Evolutionary conservation across 2,797 vertebrate genomes (phyloP).

Genomic region (Etheostoma nigrum): DNA sequence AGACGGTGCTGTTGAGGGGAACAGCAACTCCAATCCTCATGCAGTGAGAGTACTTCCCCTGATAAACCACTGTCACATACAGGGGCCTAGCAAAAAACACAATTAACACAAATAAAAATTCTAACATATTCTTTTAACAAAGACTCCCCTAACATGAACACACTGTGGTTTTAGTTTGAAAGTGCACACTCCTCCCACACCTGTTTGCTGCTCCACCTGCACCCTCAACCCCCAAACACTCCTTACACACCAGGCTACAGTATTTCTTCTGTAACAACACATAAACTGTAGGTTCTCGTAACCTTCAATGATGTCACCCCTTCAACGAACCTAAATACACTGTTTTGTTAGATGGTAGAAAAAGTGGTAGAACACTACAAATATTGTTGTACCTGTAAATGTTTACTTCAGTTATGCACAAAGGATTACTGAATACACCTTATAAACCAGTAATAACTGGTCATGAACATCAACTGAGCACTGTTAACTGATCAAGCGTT

Average conservation of each 20-base stretch:
- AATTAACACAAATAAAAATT: background rate
- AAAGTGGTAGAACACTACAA: background rate
- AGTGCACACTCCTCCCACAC: constrained; percentile 11
- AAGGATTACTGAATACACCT: background rate
- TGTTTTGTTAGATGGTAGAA: background rate
- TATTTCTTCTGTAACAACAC: constrained; percentile 32
- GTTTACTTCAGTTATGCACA: constrained; percentile 1
- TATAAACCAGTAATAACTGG: background rate
- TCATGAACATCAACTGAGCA: constrained; percentile 4
- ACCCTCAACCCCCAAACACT: background rate
- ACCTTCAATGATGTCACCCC: constrained; percentile 16
- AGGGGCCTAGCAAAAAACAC: constrained; percentile 87
- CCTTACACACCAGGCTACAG: constrained; percentile 32
- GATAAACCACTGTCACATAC: constrained; percentile 96
- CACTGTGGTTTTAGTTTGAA: constrained; percentile 39
- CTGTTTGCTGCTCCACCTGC: constrained; percentile 1
- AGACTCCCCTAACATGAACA: background rate
- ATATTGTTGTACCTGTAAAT: background rate
- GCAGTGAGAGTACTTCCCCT: constrained; percentile 97
- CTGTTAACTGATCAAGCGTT: background rate
- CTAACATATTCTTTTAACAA: too few species aligned
- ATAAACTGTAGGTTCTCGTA: constrained; percentile 18
- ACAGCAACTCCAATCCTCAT: constrained; percentile 97
- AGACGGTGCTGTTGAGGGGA: constrained; percentile 93
- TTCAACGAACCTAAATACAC: background rate